Evolutionary conservation across 2,113 vertebrate species (phyloP).

Genomic region (Thermophis baileyi): DNA sequence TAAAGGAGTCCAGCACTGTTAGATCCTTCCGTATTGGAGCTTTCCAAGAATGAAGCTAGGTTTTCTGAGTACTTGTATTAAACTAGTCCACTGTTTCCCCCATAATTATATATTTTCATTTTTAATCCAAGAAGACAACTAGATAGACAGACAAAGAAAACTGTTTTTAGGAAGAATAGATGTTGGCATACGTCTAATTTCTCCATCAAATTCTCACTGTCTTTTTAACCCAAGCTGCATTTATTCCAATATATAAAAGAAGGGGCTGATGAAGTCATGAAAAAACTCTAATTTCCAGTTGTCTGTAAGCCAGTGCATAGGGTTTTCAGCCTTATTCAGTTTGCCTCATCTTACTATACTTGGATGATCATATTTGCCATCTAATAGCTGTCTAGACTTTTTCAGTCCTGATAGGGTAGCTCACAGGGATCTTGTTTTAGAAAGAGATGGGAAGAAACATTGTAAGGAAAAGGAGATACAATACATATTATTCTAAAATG

Average conservation of each 20-base stretch:
- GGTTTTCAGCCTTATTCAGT: neutral
- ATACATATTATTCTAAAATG: conserved; percentile 4
- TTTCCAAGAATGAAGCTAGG: neutral
- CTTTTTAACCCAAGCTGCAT: neutral
- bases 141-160: neutral
- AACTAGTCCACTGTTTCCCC: neutral
- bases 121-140: neutral
- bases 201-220: neutral
- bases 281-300: neutral
- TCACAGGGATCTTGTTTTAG: neutral
- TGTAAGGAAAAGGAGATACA: neutral
- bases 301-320: neutral
- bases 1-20: neutral
- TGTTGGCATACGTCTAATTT: neutral
- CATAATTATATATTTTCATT: neutral
- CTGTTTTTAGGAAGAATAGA: neutral
- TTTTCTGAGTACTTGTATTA: neutral
- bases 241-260: neutral
- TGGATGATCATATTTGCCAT: neutral
- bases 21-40: neutral
- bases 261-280: neutral
- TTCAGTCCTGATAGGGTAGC: neutral
- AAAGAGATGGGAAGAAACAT: neutral
- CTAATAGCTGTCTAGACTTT: neutral
- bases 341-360: neutral